Base-by-base conservation (phyloP, 2,113 vertebrate species). In the Lophochroa leadbeateri region DNA sequence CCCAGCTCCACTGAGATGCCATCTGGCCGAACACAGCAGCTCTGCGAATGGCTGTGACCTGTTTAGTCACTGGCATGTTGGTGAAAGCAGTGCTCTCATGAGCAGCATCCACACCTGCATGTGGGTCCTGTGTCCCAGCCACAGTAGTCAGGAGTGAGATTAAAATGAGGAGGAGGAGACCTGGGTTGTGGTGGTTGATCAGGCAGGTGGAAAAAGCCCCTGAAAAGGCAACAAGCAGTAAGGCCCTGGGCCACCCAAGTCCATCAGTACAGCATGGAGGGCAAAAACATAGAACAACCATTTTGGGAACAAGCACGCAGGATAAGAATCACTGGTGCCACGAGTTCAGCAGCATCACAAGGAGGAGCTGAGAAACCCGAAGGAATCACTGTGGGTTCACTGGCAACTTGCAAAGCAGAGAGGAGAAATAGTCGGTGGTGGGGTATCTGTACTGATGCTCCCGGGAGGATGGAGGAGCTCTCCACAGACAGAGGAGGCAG, bases 21-120 rank as follows among this genome's bases (percentile, higher is more conserved):
- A 94, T 28, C 82, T 96, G 92, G 53, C 53, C 69, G 53, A 90
- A 67, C 29, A 27, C 39, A 67, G 5, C 85, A 70, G n/a, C 69
- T 88, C 23, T 74, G 75, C 0, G 0, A 44, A 43, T 18, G 43
- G 23, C 58, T 78, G 41, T 41, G 43, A 58, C 46, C 50, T 1
- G 5, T 65, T 96, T 68, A 33, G 65, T 49, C 6, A 3, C 15
- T 2, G 1, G 6, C 0, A 1, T 39, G 25, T 46, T 39, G 37
- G 50, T 88, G 85, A 46, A 76, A 92, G 63, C 1, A 3, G 24
- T 7, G n/a, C 53, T 81, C 68, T 39, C 2, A 0, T 35, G n/a
- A 77, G 61, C n/a, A 61, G 23, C 29, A 43, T 18, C 50, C 69
- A 58, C 41, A 44, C 33, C 37, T 58, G 14, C 21, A 11, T 77